A percentile compares a stretch with the other conserved stretches of the same genome.
Conservation (phyloP, 2,113 vertebrate genomes). For the Syngnathus typhle region DNA sequence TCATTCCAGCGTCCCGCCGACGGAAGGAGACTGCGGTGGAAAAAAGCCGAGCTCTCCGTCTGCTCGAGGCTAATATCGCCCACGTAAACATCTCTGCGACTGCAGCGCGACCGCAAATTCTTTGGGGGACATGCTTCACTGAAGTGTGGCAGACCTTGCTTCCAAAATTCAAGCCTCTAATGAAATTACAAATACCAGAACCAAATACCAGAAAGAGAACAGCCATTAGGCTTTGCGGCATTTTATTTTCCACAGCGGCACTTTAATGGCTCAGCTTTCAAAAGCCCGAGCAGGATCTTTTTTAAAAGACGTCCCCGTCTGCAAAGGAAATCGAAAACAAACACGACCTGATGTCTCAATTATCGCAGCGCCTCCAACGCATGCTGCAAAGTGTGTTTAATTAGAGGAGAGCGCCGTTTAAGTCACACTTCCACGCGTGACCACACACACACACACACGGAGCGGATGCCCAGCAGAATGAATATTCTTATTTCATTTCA, state of each 20-base stretch:
- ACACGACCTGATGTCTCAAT: slow-evolving; percentile 69
- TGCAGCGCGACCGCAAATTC: slow-evolving; percentile 57
- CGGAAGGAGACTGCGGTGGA: slow-evolving; percentile 59
- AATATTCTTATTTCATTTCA: slow-evolving; percentile 51
- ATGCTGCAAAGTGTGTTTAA: slow-evolving; percentile 68
- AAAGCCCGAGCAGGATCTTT: background rate
- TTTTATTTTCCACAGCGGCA: slow-evolving; percentile 49
- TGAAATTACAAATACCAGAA: slow-evolving; percentile 64
- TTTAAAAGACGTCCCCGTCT: slow-evolving; percentile 27
- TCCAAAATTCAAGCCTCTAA: slow-evolving; percentile 62
- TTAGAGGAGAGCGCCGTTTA: slow-evolving; percentile 65
- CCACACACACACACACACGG: slow-evolving; percentile 17
- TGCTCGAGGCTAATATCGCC: slow-evolving; percentile 52
- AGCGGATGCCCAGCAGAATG: slow-evolving; percentile 24
- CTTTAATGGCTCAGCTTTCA: slow-evolving; percentile 35
- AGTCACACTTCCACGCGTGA: slow-evolving; percentile 11
- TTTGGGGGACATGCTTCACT: slow-evolving; percentile 53
- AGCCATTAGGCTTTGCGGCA: slow-evolving; percentile 44
- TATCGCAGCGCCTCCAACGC: slow-evolving; percentile 64
- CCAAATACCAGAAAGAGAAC: slow-evolving; percentile 54
- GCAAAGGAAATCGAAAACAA: slow-evolving; percentile 69
- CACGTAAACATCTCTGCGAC: slow-evolving; percentile 58
- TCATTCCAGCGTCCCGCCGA: slow-evolving; percentile 41
- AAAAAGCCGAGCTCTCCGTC: slow-evolving; percentile 43
- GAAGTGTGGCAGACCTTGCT: slow-evolving; percentile 60